Evolutionary conservation across 2,888 invertebrate genomes (phyloP).

Genomic region (Myopa tessellatipennis): DNA sequence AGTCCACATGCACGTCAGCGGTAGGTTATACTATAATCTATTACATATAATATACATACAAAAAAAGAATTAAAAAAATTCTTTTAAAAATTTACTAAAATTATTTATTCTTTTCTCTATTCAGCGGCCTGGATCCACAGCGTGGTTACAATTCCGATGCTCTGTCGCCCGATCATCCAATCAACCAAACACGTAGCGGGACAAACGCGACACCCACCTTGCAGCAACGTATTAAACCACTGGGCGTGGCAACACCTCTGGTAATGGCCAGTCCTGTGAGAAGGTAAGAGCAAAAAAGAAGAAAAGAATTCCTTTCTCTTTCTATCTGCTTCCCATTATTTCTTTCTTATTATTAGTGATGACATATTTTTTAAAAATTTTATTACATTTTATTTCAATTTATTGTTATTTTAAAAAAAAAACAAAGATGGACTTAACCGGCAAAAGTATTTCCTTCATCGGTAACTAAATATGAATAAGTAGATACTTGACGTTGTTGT

Average conservation of each 20-base stretch:
- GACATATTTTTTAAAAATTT: background rate
- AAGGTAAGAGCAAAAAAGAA: conserved; percentile 73
- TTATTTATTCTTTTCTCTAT: conserved; percentile 14
- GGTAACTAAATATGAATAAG: conserved; percentile 48
- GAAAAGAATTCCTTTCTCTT: background rate
- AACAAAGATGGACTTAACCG: conserved; percentile 52
- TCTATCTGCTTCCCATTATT: background rate
- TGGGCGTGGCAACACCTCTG: conserved; percentile 89
- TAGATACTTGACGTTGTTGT: background rate
- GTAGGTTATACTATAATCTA: conserved; percentile 61
- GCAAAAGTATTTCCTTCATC: conserved; percentile 46
- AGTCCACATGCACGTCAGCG: conserved; percentile 85
- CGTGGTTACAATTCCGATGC: conserved; percentile 74
- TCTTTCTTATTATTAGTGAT: background rate
- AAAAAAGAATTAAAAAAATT: background rate
- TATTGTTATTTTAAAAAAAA: conserved; percentile 36
- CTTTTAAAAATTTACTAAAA: background rate
- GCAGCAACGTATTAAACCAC: conserved; percentile 90
- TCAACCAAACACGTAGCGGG: conserved; percentile 68
- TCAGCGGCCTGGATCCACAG: conserved; percentile 74
- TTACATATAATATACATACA: background rate
- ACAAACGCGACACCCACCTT: conserved; percentile 80
- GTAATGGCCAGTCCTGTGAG: conserved; percentile 88
- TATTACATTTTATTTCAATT: conserved; percentile 24
- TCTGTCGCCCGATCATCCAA: conserved; percentile 71